phyloP scores from a whole-genome alignment of 2,113 vertebrate genomes.

The Bos indicus region DNA sequence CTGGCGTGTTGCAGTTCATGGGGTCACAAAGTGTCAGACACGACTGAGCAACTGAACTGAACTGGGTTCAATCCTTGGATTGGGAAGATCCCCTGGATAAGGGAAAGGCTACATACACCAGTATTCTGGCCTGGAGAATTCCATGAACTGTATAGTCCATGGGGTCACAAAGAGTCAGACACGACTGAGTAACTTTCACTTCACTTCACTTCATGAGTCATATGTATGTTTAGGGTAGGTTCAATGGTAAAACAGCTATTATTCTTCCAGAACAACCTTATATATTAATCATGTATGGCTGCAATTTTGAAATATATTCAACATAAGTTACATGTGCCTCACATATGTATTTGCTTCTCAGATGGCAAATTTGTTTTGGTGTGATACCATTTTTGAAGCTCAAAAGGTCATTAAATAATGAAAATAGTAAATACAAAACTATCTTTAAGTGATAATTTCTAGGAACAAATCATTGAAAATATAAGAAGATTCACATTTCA shows the following conservation, averaged over 20 bases:
- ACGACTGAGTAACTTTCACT: background rate
- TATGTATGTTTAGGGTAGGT: background rate
- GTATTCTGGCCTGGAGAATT: background rate
- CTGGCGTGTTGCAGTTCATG: background rate
- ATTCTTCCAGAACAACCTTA: background rate
- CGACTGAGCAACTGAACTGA: background rate
- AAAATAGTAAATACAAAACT: background rate
- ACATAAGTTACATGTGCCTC: background rate
- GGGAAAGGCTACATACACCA: background rate
- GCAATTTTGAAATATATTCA: background rate
- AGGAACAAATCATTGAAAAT: background rate
- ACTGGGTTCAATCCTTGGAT: background rate
- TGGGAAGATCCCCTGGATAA: background rate
- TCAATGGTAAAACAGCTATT: background rate
- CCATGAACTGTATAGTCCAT: background rate
- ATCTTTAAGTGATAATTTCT: background rate
- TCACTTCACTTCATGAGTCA: background rate
- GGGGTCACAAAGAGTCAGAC: background rate
- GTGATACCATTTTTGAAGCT: background rate
- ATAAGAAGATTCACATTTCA: background rate
- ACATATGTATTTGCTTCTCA: background rate
- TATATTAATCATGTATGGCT: background rate
- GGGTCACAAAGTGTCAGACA: fast-evolving
- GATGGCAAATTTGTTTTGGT: background rate
- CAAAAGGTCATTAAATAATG: background rate